A percentile compares a stretch with the other conserved stretches of the same genome.
phyloP scores from a whole-genome alignment of 2,797 vertebrate species.

The Lepilemur ruficaudatus region DNA sequence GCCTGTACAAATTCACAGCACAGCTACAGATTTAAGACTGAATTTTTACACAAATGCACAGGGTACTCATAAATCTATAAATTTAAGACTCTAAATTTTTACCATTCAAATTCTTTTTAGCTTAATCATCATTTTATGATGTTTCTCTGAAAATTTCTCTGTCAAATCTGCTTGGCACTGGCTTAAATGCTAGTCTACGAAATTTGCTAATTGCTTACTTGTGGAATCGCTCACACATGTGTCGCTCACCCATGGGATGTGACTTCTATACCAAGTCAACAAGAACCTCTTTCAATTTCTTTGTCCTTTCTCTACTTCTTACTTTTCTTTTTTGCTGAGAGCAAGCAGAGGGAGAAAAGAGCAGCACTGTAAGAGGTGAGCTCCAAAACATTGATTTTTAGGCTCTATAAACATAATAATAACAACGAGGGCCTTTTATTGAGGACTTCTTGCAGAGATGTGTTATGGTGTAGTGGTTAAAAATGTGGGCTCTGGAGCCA shows the following conservation, averaged over 20 bases:
- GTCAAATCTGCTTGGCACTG: neutral
- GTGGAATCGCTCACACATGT: rapidly evolving
- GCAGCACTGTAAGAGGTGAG: neutral
- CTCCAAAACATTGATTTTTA: neutral
- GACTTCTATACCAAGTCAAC: neutral
- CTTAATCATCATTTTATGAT: conserved; percentile 39
- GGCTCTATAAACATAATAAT: neutral
- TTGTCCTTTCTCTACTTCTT: neutral
- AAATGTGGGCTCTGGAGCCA: neutral
- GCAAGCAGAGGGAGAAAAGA: neutral
- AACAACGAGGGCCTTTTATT: neutral
- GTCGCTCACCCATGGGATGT: neutral
- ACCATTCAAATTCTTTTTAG: conserved; percentile 56
- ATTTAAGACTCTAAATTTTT: conserved; percentile 38
- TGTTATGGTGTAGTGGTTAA: neutral
- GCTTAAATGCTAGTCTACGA: neutral
- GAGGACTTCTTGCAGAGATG: neutral
- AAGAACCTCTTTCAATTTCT: neutral
- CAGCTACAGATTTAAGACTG: conserved; percentile 7
- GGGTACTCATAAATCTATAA: conserved; percentile 32
- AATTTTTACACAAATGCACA: conserved; percentile 33
- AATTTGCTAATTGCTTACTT: neutral
- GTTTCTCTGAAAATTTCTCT: conserved; percentile 15
- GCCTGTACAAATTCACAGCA: neutral
- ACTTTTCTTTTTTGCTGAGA: neutral